Base-by-base conservation (phyloP, 2,113 vertebrate genomes). In the Calcarius ornatus region DNA sequence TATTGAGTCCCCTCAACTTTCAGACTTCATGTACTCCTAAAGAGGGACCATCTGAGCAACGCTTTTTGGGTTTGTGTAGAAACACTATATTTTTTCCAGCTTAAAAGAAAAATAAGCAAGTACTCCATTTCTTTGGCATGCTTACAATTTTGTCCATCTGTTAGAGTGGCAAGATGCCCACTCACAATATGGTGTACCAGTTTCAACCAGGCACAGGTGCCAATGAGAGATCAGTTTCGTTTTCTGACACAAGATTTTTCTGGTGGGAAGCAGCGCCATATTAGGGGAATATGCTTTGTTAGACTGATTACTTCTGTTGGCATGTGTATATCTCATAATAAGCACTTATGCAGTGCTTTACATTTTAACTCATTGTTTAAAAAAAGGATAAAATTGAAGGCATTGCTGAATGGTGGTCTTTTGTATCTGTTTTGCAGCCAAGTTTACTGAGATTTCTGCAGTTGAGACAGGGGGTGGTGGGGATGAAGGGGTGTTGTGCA, bases 151-250 rank as follows among this genome's bases (percentile, higher is more conserved):
- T 68, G 80, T 80, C 97, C 97, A 96, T 98, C 97, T 97, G 98
- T 90, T 95, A 23, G 78, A 78, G 83, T 98, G 97, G 97, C 97
- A 37, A 59, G 12, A 25, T 97, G 97, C 97, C 97, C 95, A 95
- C 94, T 93, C 87, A 73, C 97, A 96, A 92, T 96, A 95, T 79
- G 97, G 96, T 60, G 28, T 95, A 96, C 95, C 92, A 95, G 95
- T 96, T 98, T 96, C 88, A 79, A 97, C 86, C 81, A 69, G 27
- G 73, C 78, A 28, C 86, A 93, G 93, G 94, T 97, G 98, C 97
- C 97, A 97, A 31, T 31, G 56, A 69, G 81, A 75, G 88, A 92
- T 68, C 21, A 73, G 82, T 97, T 96, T 95, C 81, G 3, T 96
- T 96, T 97, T 93, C 96, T 97, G 94, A 94, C 95, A 97, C 87